Conservation (phyloP, 2,797 vertebrate genomes). For the Huso huso region DNA sequence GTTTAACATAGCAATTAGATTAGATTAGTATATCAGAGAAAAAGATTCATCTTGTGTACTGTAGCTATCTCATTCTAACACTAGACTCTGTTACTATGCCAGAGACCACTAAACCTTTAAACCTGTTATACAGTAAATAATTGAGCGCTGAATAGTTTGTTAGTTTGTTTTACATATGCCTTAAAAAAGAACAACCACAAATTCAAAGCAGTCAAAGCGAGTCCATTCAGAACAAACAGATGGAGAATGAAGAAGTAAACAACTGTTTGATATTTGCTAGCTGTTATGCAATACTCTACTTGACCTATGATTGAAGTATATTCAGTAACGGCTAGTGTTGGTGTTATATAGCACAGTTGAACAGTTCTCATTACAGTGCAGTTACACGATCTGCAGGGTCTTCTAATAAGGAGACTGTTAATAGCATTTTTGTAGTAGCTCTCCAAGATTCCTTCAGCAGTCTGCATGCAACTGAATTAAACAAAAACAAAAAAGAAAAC, state of each 20-base stretch:
- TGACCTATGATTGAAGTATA: neutral
- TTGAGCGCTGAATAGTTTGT: constrained; percentile 38
- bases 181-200: neutral
- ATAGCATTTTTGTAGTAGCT: too few relatives aligned
- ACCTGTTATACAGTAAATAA: constrained; percentile 74
- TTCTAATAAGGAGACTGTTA: too few relatives aligned
- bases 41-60: constrained; percentile 5
- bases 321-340: neutral
- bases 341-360: neutral
- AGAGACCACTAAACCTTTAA: constrained; percentile 44
- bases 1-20: neutral
- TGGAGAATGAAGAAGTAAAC: too few relatives aligned
- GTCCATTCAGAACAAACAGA: too few relatives aligned
- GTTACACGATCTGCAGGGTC: too few relatives aligned
- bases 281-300: too few relatives aligned
- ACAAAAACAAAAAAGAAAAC: too few relatives aligned
- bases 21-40: constrained; percentile 10
- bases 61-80: constrained; percentile 26
- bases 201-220: too few relatives aligned
- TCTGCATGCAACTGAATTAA: too few relatives aligned
- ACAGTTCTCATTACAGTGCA: neutral
- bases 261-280: too few relatives aligned
- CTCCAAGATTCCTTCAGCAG: too few relatives aligned
- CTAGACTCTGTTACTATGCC: constrained; percentile 29
- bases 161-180: constrained; percentile 1